Evolutionary conservation across 2,797 vertebrate species (phyloP).

Genomic region (Psittacula echo): DNA sequence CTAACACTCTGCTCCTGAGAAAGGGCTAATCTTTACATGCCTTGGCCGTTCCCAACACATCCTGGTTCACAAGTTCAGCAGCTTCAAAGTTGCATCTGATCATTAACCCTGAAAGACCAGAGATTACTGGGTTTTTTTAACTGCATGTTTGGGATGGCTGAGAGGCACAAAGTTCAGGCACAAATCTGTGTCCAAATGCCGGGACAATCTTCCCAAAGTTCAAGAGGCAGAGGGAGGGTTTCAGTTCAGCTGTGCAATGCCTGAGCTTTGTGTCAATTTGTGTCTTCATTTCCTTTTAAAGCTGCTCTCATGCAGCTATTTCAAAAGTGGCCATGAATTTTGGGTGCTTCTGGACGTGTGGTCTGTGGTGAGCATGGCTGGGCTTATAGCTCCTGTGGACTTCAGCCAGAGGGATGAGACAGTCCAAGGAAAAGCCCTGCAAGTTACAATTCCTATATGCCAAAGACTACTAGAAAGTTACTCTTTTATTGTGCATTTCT

Average conservation of each 20-base stretch:
- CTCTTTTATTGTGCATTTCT: background rate
- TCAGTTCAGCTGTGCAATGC: background rate
- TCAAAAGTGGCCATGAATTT: background rate
- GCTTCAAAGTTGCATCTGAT: conserved; percentile 47
- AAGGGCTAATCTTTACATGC: conserved; percentile 24
- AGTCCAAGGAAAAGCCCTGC: background rate
- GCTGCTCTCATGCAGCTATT: background rate
- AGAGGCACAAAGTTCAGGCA: background rate
- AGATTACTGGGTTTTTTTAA: background rate
- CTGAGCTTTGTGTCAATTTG: background rate
- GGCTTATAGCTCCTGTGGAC: background rate
- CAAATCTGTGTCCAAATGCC: background rate
- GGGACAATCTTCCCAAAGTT: background rate
- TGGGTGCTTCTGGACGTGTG: background rate
- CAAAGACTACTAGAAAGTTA: background rate
- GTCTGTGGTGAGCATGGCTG: background rate
- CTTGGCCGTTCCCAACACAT: conserved; percentile 20
- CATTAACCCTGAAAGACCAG: conserved; percentile 25
- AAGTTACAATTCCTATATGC: background rate
- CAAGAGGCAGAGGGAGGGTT: background rate
- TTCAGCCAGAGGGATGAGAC: background rate
- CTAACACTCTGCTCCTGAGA: background rate
- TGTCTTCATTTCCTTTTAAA: background rate
- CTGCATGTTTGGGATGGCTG: background rate
- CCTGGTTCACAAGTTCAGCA: conserved; percentile 62